Evolutionary conservation across 2,888 invertebrate genomes (phyloP), one percentile per base, ranked within the genome.

Genomic region (Hydroisotoma schaefferi): DNA sequence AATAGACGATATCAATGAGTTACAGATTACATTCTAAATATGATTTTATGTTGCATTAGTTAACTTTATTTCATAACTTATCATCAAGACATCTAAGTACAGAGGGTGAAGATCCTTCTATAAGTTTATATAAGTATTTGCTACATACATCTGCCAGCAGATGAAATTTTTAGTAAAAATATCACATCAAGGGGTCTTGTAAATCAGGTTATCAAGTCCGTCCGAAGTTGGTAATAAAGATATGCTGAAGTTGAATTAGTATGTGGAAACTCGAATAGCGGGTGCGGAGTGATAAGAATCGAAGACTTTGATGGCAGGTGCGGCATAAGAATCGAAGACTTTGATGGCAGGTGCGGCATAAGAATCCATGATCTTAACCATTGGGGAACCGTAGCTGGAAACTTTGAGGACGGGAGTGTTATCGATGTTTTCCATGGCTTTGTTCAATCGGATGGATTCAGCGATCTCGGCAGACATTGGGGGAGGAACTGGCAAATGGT

Each of bases 401-500:
- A 18, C 18, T 23, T 22, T 10, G 20, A 25, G 23, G 40, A 4
- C 20, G n/a, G n/a, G 40, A 20, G 40, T 15, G 5, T 40, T 15
- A n/a, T n/a, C n/a, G n/a, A n/a, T n/a, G n/a, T n/a, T n/a, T n/a
- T n/a, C n/a, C n/a, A n/a, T n/a, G 33, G 33, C 33, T 10, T 8
- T 15, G 15, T 8, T 15, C 23, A 46, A 25, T 22, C 23, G 23
- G 25, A 27, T 15, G 49, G 23, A 15, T 27, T 23, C 28, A 28
- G 26, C 18, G 38, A 55, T 28, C n/a, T 55, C 56, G 2, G 43
- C 60, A 43, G 55, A 55, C 15, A 60, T 49, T 37, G 60, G 60
- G 18, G 40, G 52, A 4, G 56, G 60, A 15, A 52, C 51, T 10
- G 60, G 60, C 37, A 61, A 47, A 27, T 61, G 61, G 38, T 18